These are phyloP conservation scores for Netta rufina DNA, from an alignment of 2,797 vertebrate species.

Conservation along the genomic window DNA sequence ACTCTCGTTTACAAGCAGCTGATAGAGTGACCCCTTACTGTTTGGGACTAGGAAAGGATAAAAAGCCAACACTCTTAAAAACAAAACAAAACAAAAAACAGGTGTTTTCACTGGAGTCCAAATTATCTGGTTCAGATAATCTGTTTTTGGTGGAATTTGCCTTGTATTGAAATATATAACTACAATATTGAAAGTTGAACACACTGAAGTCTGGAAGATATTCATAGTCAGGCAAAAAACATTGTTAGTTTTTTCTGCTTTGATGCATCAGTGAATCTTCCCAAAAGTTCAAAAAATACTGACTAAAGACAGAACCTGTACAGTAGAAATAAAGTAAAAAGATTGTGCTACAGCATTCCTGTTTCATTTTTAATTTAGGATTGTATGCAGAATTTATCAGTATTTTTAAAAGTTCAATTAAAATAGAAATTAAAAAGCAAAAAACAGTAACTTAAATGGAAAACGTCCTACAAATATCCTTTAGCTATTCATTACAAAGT, in stretches of 20 bases:
- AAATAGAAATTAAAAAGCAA: not conserved
- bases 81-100: not conserved
- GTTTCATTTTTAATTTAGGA: not conserved
- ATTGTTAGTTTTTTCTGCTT: not conserved
- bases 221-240: not conserved
- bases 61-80: not conserved
- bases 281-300: not conserved
- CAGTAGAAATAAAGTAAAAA: not conserved
- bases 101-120: not conserved
- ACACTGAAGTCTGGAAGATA: not conserved
- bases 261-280: not conserved
- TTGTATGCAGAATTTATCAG: not conserved
- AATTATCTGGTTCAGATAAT: not conserved
- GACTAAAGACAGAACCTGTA: not conserved
- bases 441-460: not conserved
- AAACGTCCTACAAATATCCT: not conserved
- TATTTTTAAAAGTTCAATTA: not conserved
- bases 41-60: not conserved
- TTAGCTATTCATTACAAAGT: not conserved
- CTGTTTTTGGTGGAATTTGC: not conserved
- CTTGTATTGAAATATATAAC: not conserved
- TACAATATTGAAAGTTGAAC: not conserved
- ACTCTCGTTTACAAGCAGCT: not conserved
- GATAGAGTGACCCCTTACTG: not conserved
- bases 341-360: not conserved